phyloP scores from a whole-genome alignment of 1,140 invertebrate genomes.

The Pachypeltis micranthus region DNA sequence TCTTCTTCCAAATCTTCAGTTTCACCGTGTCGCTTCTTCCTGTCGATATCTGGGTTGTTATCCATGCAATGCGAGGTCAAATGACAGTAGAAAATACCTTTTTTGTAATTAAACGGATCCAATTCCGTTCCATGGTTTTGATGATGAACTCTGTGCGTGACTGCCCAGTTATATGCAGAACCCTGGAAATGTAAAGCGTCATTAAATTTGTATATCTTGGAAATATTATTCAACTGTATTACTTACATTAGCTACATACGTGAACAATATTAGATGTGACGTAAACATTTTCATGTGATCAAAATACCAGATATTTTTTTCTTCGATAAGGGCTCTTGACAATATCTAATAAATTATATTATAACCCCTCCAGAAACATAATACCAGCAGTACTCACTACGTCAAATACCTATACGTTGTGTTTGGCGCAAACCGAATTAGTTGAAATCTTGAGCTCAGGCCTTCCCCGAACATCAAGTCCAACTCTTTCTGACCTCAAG shows the following conservation, averaged over 20 bases:
- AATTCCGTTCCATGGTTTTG: slow-evolving; percentile 73
- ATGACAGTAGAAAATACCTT: slow-evolving; percentile 78
- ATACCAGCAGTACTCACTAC: too few relatives aligned
- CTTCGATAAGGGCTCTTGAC: neutral
- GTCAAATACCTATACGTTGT: too few relatives aligned
- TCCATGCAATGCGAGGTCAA: slow-evolving; percentile 45
- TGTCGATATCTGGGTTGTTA: slow-evolving; percentile 57
- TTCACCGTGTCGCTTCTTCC: slow-evolving; percentile 60
- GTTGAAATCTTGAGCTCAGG: too few relatives aligned
- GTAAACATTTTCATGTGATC: neutral
- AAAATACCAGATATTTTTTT: neutral
- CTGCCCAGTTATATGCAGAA: slow-evolving; percentile 62
- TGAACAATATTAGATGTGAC: neutral
- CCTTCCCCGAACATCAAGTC: too few relatives aligned
- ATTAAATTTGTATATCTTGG: neutral
- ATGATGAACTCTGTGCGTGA: slow-evolving; percentile 81
- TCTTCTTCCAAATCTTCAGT: slow-evolving; percentile 75
- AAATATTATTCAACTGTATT: neutral
- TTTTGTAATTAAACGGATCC: slow-evolving; percentile 78
- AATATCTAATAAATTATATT: too few relatives aligned
- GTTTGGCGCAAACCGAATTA: too few relatives aligned
- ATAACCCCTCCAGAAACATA: too few relatives aligned
- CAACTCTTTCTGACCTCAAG: too few relatives aligned
- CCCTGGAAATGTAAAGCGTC: slow-evolving; percentile 41
- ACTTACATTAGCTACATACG: neutral